phyloP scores from a whole-genome alignment of 1,140 invertebrate species.

The Drosophila sulfurigaster region DNA sequence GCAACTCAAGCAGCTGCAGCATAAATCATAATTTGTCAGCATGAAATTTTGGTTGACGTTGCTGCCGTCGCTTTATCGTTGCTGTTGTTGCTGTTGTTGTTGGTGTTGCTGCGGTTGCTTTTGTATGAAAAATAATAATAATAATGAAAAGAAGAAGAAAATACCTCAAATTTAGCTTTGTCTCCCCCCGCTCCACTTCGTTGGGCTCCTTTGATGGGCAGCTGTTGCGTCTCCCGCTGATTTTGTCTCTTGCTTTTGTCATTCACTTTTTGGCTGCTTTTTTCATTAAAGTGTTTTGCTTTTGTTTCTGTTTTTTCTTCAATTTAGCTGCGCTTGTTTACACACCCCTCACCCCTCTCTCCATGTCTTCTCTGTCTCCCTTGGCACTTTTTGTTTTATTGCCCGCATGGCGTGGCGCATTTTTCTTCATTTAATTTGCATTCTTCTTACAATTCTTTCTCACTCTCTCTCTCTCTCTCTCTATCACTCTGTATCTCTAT shows the following conservation, averaged over 20 bases:
- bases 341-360: background rate
- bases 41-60: conserved; percentile 41
- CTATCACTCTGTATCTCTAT: background rate
- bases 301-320: conserved; percentile 40
- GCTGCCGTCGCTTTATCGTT: conserved; percentile 35
- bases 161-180: conserved; percentile 27
- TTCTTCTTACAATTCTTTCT: conserved; percentile 54
- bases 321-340: conserved; percentile 63
- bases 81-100: conserved; percentile 16
- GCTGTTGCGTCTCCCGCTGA: background rate
- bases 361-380: background rate
- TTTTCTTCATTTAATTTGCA: conserved; percentile 79
- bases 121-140: conserved; percentile 16
- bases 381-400: conserved; percentile 40
- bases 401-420: conserved; percentile 50
- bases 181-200: background rate
- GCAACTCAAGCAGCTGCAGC: conserved; percentile 58
- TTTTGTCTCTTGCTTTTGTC: conserved; percentile 42
- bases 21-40: conserved; percentile 79
- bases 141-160: conserved; percentile 8
- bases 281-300: conserved; percentile 41
- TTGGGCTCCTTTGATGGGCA: background rate
- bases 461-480: background rate
- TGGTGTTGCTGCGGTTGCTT: conserved; percentile 31
- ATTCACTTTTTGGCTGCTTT: conserved; percentile 40